Base-by-base conservation (phyloP, 2,888 invertebrate species). In the Notocelia uddmanniana region DNA sequence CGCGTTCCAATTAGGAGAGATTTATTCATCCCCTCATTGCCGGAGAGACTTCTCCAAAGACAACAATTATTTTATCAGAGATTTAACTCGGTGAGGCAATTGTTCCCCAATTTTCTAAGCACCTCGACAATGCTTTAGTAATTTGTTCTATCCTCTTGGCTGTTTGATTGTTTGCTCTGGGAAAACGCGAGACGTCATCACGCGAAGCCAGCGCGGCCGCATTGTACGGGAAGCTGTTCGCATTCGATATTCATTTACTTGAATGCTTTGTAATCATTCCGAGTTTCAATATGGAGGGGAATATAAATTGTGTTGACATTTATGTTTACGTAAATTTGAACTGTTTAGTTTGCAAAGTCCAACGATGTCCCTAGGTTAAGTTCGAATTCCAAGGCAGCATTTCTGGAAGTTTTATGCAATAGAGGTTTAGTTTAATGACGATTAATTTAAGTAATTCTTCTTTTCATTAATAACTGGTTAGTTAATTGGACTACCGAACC, bases 91-190 rank as follows among this genome's bases (percentile, higher is more conserved):
- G 84, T 85, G 87, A 85, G 87, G 88, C 88, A 88, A 90, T 91
- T 92, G 91, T 91, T 87, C 89, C 87, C 88, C 89, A 89, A 92
- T 91, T 91, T 91, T 90, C 89, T 89, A 91, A 91, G 91, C 91
- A 90, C 89, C 87, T 89, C 80, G 82, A 91, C 90, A 89, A 90
- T 90, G 87, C 86, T 85, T 79, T 81, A 83, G 85, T 89, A 90
- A 91, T 92, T 92, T 91, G 90, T 92, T 90, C 83, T 83, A 85
- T 89, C 87, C 85, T 87, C 86, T 87, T 83, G 83, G 84, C 82
- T 88, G 87, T 86, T 87, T 85, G 85, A 87, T 89, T 89, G 89
- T 89, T 89, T 91, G 85, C 85, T 81, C 83, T 86, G 82, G 80
- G 86, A 87, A 88, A 89, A 89, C 85, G 86, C 85, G 85, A 80